A percentile compares a stretch with the other conserved stretches of the same genome.
Evolutionary conservation across 2,797 vertebrate species (phyloP).

Genomic region (Odontamblyopus rebecca): DNA sequence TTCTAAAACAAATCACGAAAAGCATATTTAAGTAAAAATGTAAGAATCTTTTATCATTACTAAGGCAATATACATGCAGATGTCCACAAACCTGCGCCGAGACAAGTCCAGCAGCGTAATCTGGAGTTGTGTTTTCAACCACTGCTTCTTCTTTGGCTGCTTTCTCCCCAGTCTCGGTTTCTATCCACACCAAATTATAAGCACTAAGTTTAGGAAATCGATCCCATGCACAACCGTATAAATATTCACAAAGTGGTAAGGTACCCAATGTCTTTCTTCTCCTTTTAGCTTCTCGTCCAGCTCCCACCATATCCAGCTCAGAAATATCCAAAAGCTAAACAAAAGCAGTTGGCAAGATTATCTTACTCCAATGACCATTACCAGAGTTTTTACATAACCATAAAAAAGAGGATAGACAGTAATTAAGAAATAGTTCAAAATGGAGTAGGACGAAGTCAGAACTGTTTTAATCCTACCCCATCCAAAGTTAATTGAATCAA

Average conservation of each 20-base stretch:
- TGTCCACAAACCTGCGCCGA: conserved; percentile 87
- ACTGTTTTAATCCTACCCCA: too few species aligned
- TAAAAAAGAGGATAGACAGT: neutral
- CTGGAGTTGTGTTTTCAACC: conserved; percentile 94
- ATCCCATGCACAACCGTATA: neutral
- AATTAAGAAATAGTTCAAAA: too few species aligned
- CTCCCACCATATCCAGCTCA: conserved; percentile 91
- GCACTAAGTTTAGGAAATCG: too few species aligned
- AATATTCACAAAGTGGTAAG: neutral
- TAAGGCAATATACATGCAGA: neutral
- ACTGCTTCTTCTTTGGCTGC: conserved; percentile 92
- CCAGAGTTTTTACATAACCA: neutral
- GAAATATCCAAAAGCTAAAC: conserved; percentile 89
- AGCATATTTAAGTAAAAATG: neutral
- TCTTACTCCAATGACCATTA: neutral
- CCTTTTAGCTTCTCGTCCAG: conserved; percentile 93
- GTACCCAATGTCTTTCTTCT: conserved; percentile 95
- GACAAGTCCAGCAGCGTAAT: conserved; percentile 95
- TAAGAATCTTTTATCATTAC: neutral
- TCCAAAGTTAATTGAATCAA: too few species aligned
- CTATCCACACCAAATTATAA: conserved; percentile 60
- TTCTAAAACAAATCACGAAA: conserved; percentile 76
- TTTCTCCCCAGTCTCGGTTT: conserved; percentile 91
- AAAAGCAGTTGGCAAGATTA: neutral
- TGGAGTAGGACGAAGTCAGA: too few species aligned